These are phyloP conservation scores for Chiroxiphia lanceolata DNA, from an alignment of 2,797 vertebrate genomes.

Conservation along the genomic window DNA sequence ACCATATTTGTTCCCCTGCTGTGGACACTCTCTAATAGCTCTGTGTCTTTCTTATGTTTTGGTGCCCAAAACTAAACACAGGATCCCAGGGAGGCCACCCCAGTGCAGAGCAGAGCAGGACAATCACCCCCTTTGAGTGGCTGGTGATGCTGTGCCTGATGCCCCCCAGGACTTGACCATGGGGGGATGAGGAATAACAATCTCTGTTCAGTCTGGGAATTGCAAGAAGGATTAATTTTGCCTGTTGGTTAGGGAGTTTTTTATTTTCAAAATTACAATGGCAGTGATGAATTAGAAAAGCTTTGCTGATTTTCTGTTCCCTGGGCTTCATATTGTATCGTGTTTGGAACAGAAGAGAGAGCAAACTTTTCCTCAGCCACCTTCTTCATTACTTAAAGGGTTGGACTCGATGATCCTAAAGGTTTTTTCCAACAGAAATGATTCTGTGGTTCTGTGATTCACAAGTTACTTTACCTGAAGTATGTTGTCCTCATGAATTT, in stretches of 20 bases:
- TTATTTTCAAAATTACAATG: conserved; percentile 1
- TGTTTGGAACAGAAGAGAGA: neutral
- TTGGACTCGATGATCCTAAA: neutral
- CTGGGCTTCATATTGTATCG: neutral
- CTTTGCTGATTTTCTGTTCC: conserved; percentile 31
- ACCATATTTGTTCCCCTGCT: neutral
- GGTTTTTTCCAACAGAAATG: neutral
- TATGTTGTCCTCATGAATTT: neutral
- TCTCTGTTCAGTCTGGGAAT: neutral
- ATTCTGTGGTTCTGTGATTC: neutral
- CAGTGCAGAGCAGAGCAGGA: neutral
- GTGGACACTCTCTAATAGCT: neutral
- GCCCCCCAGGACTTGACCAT: neutral
- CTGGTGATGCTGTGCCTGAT: neutral
- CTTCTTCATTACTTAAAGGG: neutral
- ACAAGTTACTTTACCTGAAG: neutral
- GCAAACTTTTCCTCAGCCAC: neutral
- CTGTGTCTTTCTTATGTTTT: neutral
- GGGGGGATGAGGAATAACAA: neutral
- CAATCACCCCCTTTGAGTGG: neutral
- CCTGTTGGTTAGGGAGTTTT: neutral
- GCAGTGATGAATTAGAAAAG: conserved; percentile 25
- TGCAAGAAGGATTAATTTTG: neutral
- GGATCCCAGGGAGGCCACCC: neutral
- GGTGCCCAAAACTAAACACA: neutral